Percentiles rank a stretch among this genome's conserved stretches.
These are phyloP conservation scores for Crocodylus rhombifer DNA, from an alignment of 2,797 vertebrate species.

Conservation along the genomic window DNA sequence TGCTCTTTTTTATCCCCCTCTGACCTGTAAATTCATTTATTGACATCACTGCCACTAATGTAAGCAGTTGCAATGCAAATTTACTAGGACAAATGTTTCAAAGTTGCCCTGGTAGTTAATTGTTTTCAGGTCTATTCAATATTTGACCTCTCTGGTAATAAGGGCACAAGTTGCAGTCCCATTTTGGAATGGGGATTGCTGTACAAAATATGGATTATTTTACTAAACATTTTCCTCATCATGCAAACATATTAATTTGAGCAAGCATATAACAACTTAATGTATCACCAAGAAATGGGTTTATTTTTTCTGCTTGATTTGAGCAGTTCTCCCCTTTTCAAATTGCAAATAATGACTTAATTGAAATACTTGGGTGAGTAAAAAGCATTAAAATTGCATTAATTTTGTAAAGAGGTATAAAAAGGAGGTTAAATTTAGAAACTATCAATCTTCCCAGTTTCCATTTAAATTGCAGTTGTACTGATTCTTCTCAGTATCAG, in stretches of 20 bases:
- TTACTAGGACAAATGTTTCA: background rate
- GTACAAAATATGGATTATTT: background rate
- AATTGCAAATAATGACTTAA: background rate
- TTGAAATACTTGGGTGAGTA: background rate
- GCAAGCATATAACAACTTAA: background rate
- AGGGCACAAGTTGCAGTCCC: background rate
- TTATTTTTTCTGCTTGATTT: background rate
- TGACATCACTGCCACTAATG: background rate
- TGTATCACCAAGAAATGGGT: background rate
- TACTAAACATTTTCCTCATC: background rate
- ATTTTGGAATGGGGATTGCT: background rate
- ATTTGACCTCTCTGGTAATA: background rate
- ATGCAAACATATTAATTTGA: background rate
- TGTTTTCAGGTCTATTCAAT: background rate
- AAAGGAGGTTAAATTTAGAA: background rate
- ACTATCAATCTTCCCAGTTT: background rate
- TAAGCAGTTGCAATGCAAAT: background rate
- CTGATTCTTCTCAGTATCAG: background rate
- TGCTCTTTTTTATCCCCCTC: background rate
- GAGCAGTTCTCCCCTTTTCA: rapidly evolving
- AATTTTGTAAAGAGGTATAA: background rate
- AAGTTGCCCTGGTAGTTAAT: background rate
- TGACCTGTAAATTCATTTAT: background rate
- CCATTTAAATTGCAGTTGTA: background rate
- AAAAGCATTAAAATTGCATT: background rate